Base-by-base conservation (phyloP, 2,888 invertebrate species). In the Copidosoma aretas region DNA sequence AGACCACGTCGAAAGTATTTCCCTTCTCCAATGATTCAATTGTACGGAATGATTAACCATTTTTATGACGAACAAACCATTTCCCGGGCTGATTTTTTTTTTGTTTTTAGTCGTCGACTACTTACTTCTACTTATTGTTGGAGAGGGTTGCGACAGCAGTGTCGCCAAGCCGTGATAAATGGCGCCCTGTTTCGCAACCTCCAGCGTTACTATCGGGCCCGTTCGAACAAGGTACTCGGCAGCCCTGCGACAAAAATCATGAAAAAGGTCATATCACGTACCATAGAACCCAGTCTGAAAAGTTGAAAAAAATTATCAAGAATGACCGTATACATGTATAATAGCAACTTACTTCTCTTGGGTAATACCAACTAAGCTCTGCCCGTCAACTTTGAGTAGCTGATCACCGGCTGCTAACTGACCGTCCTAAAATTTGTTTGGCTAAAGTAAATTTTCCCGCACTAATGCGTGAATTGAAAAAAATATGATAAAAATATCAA, bases 131-230 rank as follows among this genome's bases (percentile, higher is more conserved):
- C 89, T 88, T 83, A 91, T 91, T 72, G 91, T 89, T 64, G 94
- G 94, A 77, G 93, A 93, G 15, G 97, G 97, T 82, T 97, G 96
- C 76, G 94, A 94, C 60, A 98, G 86, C 70, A 97, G 87, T 19
- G 95, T 95, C 19, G 97, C 97, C 65, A 99, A 87, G 32, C 98
- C 98, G 85, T 99, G 98, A 82, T 94, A 93, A 78, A 97, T 93
- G 60, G 98, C 99, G 60, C 97, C 98, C 84, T 98, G 97, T 84
- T 98, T 98, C 25, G 97, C 97, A 70, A 99, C 98, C 84, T 97
- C 97, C 73, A 99, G 85, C 10, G 93, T 93, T 39, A 99, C 98
- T 8, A 95, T 90, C 52, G 94, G 94, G 12, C 98, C 97, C 17
- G 98, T 98, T 65, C 94, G 89, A 57, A 97, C 96, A 81, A 99